Conservation (phyloP, 2,113 vertebrate genomes). For the Leptosomus discolor region DNA sequence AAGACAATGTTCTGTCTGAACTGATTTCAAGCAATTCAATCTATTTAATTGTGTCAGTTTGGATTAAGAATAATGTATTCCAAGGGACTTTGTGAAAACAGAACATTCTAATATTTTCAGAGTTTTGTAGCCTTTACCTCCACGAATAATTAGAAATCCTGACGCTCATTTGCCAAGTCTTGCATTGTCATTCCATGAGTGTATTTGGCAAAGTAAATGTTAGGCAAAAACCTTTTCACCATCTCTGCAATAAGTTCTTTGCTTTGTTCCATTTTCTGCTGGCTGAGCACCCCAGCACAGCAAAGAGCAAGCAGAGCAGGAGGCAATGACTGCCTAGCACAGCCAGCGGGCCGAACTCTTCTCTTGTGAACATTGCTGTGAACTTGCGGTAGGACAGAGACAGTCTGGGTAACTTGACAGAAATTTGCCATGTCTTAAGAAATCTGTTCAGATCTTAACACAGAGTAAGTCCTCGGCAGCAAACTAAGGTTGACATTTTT, state of each 20-base stretch:
- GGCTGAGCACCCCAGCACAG: neutral
- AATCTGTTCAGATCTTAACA: neutral
- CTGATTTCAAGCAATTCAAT: neutral
- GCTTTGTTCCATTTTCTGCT: neutral
- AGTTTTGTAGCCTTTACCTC: neutral
- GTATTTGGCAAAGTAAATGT: neutral
- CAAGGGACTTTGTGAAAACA: neutral
- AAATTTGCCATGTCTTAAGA: neutral
- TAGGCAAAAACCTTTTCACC: neutral
- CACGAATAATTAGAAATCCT: neutral
- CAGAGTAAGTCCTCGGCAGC: neutral
- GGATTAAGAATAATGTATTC: neutral
- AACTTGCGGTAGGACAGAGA: neutral
- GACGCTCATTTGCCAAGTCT: neutral
- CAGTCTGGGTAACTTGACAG: neutral
- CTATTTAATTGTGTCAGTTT: neutral
- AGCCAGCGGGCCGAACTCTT: neutral
- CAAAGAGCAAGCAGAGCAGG: neutral
- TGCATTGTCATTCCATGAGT: neutral
- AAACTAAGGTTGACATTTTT: neutral
- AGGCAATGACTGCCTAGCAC: neutral
- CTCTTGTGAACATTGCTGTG: neutral
- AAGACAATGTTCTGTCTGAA: neutral
- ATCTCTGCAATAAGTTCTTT: neutral
- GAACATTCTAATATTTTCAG: neutral